Base-by-base conservation (phyloP, 2,113 vertebrate genomes). In the Buteo buteo region DNA sequence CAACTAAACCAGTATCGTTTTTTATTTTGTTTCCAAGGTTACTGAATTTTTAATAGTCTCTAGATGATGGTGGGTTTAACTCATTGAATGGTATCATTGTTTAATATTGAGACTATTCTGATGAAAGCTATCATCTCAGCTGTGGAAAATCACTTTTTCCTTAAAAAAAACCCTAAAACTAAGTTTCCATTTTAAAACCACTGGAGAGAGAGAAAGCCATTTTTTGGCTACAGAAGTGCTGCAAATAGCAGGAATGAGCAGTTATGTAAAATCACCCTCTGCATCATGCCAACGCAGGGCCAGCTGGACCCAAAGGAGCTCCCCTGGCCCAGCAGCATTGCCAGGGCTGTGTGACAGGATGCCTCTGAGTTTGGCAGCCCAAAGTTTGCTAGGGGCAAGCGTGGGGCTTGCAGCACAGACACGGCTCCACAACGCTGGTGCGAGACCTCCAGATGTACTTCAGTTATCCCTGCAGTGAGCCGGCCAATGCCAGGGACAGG, bases 21-120 rank as follows among this genome's bases (percentile, higher is more conserved):
- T 89, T 78, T 89, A 77, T 95, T 91, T 95, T 94, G 93, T 97
- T 96, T 74, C 89, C 87, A 94, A 85, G 96, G 96, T 93, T 88
- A 96, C 96, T 50, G 95, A 92, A 96, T 95, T 93, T 95, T 86
- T 92, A 93, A 73, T 78, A 94, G 88, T 83, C 62, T 90, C 78
- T 65, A 17, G 54, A 80, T 55, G 7, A 32, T 67, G 55, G 42
- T 59, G 40, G 66, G 55, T 96, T 97, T 91, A 93, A 96, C 71
- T 85, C 45, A 0, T 20, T 70, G 78, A 93, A 91, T 13, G 32
- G 42, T 50, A 82, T 87, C 42, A 32, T 54, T 72, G 55, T 66
- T 89, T 86, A 85, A 91, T 94, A 94, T 61, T 77, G 58, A 70
- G 66, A 58, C 52, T 65, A 82, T 49, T 90, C 45, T 42, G 44